Evolutionary conservation across 1,140 invertebrate genomes (phyloP).

Genomic region (Protaetia brevitarsis): DNA sequence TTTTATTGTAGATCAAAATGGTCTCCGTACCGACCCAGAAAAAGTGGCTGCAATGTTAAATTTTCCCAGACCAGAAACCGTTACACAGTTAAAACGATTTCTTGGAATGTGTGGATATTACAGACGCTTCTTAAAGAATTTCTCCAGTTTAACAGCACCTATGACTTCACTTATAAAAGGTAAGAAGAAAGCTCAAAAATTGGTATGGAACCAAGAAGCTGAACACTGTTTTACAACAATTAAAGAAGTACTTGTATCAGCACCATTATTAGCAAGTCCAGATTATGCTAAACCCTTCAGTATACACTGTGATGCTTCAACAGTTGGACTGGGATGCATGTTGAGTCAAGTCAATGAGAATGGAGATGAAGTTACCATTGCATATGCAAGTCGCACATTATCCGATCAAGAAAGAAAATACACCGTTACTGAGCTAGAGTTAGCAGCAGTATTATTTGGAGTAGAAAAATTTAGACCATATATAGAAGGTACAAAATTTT

Average conservation of each 20-base stretch:
- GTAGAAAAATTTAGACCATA: conserved; percentile 49
- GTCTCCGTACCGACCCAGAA: conserved; percentile 43
- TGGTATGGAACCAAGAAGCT: conserved; percentile 21
- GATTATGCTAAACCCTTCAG: conserved; percentile 34
- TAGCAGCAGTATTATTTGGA: conserved; percentile 48
- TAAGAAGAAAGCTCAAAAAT: conserved; percentile 29
- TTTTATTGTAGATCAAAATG: conserved; percentile 39
- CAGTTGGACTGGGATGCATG: conserved; percentile 33
- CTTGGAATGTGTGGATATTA: conserved; percentile 48
- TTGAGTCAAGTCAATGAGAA: conserved; percentile 34
- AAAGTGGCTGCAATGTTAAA: conserved; percentile 36
- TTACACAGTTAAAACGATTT: conserved; percentile 14
- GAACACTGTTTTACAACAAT: conserved; percentile 30
- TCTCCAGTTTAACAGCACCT: conserved; percentile 44
- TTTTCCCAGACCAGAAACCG: conserved; percentile 23
- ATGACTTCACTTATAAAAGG: conserved; percentile 45
- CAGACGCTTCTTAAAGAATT: conserved; percentile 48
- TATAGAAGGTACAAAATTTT: conserved; percentile 49
- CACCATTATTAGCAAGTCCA: conserved; percentile 33
- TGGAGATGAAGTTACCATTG: conserved; percentile 29
- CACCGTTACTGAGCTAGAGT: conserved; percentile 51
- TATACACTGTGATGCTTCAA: conserved; percentile 32
- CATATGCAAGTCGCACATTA: conserved; percentile 35
- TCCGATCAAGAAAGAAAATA: conserved; percentile 46
- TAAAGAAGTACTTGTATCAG: conserved; percentile 30